Conservation (phyloP, 2,888 invertebrate species). For the Halictus quadricinctus region DNA sequence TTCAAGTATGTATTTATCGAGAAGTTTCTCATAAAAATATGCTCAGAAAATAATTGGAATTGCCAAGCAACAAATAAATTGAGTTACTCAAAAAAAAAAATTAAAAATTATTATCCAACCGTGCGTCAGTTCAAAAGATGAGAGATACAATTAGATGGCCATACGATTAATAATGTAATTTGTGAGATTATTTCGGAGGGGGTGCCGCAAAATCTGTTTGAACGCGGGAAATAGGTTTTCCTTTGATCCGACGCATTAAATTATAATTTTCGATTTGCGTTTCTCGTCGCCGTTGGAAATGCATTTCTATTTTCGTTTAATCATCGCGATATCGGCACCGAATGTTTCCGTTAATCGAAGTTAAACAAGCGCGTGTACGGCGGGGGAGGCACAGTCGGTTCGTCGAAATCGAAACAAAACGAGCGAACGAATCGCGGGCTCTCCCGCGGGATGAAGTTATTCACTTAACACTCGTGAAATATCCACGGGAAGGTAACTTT, state of each 20-base stretch:
- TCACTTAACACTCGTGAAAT: constrained; percentile 25
- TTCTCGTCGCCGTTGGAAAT: neutral
- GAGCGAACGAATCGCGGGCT: neutral
- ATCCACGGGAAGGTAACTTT: constrained; percentile 30
- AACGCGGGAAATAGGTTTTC: neutral
- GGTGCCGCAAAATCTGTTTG: neutral
- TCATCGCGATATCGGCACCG: neutral
- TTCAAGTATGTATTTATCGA: neutral
- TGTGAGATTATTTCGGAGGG: neutral
- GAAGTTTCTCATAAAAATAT: neutral
- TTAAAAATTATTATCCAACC: neutral
- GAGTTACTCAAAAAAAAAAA: neutral
- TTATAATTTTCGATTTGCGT: neutral
- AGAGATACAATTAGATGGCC: neutral
- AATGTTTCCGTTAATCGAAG: constrained; percentile 9
- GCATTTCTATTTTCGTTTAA: neutral
- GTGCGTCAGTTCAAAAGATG: neutral
- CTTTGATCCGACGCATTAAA: neutral
- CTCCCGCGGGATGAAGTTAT: constrained; percentile 9
- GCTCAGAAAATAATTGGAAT: neutral
- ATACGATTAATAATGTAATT: neutral
- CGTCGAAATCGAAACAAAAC: neutral
- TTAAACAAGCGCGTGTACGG: neutral
- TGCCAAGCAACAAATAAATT: neutral
- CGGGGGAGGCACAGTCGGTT: neutral